Conservation (phyloP, 2,113 vertebrate genomes). For the Tupaia chinensis region DNA sequence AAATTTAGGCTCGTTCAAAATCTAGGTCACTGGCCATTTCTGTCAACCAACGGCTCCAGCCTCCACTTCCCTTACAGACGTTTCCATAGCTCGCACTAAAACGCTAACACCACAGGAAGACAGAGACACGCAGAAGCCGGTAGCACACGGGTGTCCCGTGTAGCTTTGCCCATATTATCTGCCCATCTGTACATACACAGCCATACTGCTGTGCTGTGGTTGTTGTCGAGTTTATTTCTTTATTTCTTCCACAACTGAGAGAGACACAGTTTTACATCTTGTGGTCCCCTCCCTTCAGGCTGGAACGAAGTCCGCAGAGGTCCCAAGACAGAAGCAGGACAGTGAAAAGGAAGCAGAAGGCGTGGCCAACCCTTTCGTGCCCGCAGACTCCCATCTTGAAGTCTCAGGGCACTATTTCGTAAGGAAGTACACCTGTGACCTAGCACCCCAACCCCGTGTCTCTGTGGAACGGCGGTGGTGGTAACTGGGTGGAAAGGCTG, state of each 20-base stretch:
- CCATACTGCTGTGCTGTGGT: too few relatives aligned
- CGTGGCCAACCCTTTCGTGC: too few relatives aligned
- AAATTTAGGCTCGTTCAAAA: conserved; percentile 17
- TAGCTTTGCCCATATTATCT: too few relatives aligned
- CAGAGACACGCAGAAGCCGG: too few relatives aligned
- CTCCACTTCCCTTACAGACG: not conserved
- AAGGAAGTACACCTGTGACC: not conserved
- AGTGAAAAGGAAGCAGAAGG: not conserved
- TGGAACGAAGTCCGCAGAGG: not conserved
- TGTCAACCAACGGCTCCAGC: not conserved
- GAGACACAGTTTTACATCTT: not conserved
- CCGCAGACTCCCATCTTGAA: not conserved
- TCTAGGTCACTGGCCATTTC: not conserved
- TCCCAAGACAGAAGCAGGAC: not conserved
- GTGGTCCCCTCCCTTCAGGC: not conserved
- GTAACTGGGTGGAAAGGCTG: fast-evolving
- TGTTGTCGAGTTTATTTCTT: too few relatives aligned
- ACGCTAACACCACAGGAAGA: too few relatives aligned
- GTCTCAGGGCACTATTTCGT: not conserved
- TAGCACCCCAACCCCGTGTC: too few relatives aligned
- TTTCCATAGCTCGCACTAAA: not conserved
- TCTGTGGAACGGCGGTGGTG: fast-evolving
- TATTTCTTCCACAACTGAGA: too few relatives aligned
- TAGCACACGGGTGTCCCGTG: too few relatives aligned
- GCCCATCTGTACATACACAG: too few relatives aligned